Evolutionary conservation across 2,797 vertebrate genomes (phyloP).

Genomic region (Alauda arvensis): DNA sequence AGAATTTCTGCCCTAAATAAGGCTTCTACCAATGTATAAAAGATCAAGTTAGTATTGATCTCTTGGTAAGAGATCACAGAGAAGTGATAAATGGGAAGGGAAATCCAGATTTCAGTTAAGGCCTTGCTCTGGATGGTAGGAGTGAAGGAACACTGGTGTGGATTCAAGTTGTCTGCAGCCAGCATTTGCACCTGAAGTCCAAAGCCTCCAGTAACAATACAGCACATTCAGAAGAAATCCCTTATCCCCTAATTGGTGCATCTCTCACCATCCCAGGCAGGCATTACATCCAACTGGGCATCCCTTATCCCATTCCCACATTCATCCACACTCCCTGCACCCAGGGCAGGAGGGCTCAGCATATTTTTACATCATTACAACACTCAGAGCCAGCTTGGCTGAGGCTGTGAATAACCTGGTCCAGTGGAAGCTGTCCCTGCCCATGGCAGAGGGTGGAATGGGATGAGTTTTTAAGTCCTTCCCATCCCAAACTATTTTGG

Average conservation of each 20-base stretch:
- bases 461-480: background rate
- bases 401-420: background rate
- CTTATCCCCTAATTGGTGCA: background rate
- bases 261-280: background rate
- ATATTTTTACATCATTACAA: background rate
- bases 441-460: background rate
- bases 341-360: background rate
- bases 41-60: background rate
- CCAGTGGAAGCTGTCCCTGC: background rate
- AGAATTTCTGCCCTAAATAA: background rate
- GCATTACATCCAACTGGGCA: accelerated
- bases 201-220: background rate
- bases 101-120: background rate
- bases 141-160: background rate
- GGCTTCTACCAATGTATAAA: background rate
- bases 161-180: background rate
- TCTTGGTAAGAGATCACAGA: background rate
- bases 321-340: background rate
- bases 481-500: background rate
- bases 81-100: background rate
- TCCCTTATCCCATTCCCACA: background rate
- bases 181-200: background rate
- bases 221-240: background rate
- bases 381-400: accelerated
- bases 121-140: background rate